Conservation (phyloP, 1,140 invertebrate species). For the Dendrolimus punctatus region DNA sequence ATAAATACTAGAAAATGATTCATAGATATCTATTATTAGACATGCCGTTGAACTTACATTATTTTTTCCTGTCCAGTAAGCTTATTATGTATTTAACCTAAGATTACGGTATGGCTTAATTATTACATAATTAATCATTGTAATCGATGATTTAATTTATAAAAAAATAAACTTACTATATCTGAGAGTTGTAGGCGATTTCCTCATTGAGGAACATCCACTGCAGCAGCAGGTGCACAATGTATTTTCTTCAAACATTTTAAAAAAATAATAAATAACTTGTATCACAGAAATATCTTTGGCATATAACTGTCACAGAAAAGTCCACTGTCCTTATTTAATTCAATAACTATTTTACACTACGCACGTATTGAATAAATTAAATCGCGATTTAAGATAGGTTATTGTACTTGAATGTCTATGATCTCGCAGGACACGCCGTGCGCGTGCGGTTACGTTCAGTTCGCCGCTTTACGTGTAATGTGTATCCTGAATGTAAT, state of each 20-base stretch:
- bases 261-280: constrained; percentile 7
- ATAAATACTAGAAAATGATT: too few relatives aligned
- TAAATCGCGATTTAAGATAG: too few relatives aligned
- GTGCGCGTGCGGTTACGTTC: constrained; percentile 42
- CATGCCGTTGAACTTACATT: too few relatives aligned
- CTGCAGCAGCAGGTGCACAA: constrained; percentile 30
- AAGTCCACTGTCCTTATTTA: constrained; percentile 12
- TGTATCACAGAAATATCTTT: constrained; percentile 36
- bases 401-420: too few relatives aligned
- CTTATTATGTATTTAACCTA: too few relatives aligned
- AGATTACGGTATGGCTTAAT: too few relatives aligned
- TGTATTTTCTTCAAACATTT: constrained; percentile 25
- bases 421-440: constrained; percentile 21
- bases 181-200: constrained; percentile 16
- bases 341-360: too few relatives aligned
- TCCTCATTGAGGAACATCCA: constrained; percentile 28
- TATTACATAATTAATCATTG: too few relatives aligned
- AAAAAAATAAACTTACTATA: constrained; percentile 29
- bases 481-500: constrained; percentile 64
- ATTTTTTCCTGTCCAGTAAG: too few relatives aligned
- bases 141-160: neutral
- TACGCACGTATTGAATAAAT: too few relatives aligned
- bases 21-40: too few relatives aligned
- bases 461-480: constrained; percentile 54
- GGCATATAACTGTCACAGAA: constrained; percentile 34